Evolutionary conservation across 2,113 vertebrate species (phyloP), one percentile per base, ranked within the genome.

Genomic region (Mugil cephalus): DNA sequence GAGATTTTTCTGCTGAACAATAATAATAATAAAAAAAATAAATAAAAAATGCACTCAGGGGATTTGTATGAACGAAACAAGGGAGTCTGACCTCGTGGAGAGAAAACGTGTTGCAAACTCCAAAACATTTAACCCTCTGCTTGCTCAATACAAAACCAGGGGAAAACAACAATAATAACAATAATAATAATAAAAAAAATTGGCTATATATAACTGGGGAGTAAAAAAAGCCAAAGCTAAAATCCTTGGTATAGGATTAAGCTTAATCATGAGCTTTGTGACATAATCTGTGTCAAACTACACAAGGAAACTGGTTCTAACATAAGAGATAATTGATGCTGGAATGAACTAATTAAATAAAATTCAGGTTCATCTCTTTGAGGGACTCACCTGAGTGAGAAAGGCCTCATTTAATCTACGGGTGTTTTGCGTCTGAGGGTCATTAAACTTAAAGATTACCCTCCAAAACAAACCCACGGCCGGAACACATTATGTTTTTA

Each of bases 201-300:
- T 56, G 66, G 18, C 12, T n/a, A 51, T 1, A 10, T 50, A 80
- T 56, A 42, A 72, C 24, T 30, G 24, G 24, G 24, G 3, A 17
- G 8, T 69, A 56, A 19, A 79, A 69, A 75, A 60, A 56, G 69
- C 79, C 82, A 82, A 51, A 40, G 10, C 19, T 74, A 73, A 77
- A 88, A 89, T 79, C 85, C 74, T 69, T 55, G 38, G 24, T 74
- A 17, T 54, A 66, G 84, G 91, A 92, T 92, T 90, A 84, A 74
- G n/a, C 11, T 87, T 88, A 90, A 87, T 50, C 81, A 77, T 58
- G 60, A 69, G 64, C 50, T 88, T 85, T 79, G 55, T 82, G 56
- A 70, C 61, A 68, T 90, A 93, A 91, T 92, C 88, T 80, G 65
- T 61, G 74, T 67, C 46, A 70, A 76, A 82, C 77, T 83, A 54